phyloP scores from a whole-genome alignment of 2,888 invertebrate species.

The Agonopterix alstromeriana region DNA sequence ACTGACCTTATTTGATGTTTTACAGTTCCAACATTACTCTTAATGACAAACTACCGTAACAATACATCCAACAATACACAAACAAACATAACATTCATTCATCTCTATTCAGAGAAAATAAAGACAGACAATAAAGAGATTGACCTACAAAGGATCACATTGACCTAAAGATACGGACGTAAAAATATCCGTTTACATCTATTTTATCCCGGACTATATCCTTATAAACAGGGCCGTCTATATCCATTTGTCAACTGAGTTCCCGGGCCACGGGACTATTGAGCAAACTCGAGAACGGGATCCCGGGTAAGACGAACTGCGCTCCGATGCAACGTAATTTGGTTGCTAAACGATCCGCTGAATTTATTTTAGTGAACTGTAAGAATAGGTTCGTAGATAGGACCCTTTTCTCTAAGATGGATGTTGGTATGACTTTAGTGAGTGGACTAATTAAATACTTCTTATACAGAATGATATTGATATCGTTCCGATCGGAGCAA shows the following conservation, averaged over 20 bases:
- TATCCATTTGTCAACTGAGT: constrained; percentile 18
- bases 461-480: too few relatives aligned
- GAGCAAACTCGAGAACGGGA: constrained; percentile 2
- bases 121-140: neutral
- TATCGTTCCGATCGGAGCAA: too few relatives aligned
- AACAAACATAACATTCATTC: too few relatives aligned
- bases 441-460: too few relatives aligned
- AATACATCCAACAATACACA: too few relatives aligned
- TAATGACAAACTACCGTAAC: too few relatives aligned
- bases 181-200: constrained; percentile 1
- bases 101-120: too few relatives aligned
- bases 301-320: constrained; percentile 9
- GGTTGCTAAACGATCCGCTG: constrained; percentile 6
- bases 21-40: too few relatives aligned
- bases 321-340: constrained; percentile 12
- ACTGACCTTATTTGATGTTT: too few relatives aligned
- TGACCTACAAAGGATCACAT: neutral
- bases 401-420: too few relatives aligned
- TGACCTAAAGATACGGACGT: neutral
- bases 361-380: neutral
- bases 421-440: too few relatives aligned
- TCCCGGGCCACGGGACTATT: constrained; percentile 8
- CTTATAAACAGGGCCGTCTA: constrained; percentile 12
- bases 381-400: too few relatives aligned
- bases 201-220: constrained; percentile 10